Evolutionary conservation across 2,797 vertebrate genomes (phyloP).

Genomic region (Morus bassanus): DNA sequence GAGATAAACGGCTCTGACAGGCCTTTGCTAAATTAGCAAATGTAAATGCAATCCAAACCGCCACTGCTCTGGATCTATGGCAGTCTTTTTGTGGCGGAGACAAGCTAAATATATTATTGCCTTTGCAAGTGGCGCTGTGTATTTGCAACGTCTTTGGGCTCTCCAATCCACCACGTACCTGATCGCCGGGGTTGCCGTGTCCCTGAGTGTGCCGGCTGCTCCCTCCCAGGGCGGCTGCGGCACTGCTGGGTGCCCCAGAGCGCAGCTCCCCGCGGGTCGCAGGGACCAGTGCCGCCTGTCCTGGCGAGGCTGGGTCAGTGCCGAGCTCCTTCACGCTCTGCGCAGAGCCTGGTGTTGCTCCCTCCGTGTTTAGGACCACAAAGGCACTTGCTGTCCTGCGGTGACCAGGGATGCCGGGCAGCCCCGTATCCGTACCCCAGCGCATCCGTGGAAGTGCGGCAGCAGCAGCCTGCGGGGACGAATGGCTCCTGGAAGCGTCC

Average conservation of each 20-base stretch:
- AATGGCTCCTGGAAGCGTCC: background rate
- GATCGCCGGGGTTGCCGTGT: accelerated
- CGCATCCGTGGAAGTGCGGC: accelerated
- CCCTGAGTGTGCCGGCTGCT: background rate
- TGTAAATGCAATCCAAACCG: background rate
- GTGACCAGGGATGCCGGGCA: accelerated
- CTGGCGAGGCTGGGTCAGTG: background rate
- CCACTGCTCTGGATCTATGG: accelerated
- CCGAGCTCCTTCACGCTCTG: background rate
- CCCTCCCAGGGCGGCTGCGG: background rate
- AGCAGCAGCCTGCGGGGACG: background rate
- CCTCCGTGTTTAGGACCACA: accelerated
- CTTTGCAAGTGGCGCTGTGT: accelerated
- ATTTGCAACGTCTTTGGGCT: accelerated
- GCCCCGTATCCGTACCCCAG: accelerated
- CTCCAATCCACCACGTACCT: accelerated
- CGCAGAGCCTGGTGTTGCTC: background rate
- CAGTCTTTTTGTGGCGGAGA: background rate
- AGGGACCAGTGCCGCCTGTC: background rate
- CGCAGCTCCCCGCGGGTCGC: background rate
- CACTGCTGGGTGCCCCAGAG: background rate
- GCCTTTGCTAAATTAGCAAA: background rate
- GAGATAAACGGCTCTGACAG: background rate
- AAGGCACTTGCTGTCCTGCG: background rate
- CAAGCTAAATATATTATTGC: background rate